Evolutionary conservation across 2,888 invertebrate genomes (phyloP), one percentile per base, ranked within the genome.

Genomic region (Pachliopta kotzebuea): DNA sequence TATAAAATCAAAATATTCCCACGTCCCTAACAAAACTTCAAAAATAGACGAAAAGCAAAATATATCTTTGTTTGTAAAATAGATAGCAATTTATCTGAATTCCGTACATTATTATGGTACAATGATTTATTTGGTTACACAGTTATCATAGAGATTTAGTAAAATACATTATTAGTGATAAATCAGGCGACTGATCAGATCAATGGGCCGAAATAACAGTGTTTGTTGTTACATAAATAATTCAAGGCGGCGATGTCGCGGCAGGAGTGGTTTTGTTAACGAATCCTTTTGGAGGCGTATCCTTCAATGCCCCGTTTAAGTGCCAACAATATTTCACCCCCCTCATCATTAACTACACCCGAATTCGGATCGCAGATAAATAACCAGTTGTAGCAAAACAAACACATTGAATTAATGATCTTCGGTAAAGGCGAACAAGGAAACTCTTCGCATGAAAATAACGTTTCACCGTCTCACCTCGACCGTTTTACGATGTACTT

Each of bases 341-440:
- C 63, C 69, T 69, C 68, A 71, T 74, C 74, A 74, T 74, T 74
- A 74, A 71, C 71, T 70, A 71, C 69, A 68, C 49, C 56, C 56
- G 53, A 62, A 62, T 61, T 21, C 67, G 63, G 62, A 70, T 66
- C 52, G 60, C 53, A 72, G 68, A 75, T 74, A 78, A 74, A 77
- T 72, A 72, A 72, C 68, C 66, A 49, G 42, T 60, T 65, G 68
- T 64, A 70, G 65, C 71, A 76, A 75, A 80, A 80, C 79, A 81
- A 78, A 73, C 75, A 73, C 69, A 73, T 75, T 69, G 71, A 70
- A 69, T 72, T 66, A 73, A 77, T 76, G 72, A 71, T 65, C 72
- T 69, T 67, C 68, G 60, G 67, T 49, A 66, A 67, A 62, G n/a
- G 68, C 73, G 77, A 75, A 76, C 70, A 76, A 73, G 71, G 69